Conservation (phyloP, 2,797 vertebrate genomes). For the Eulemur coronatus region DNA sequence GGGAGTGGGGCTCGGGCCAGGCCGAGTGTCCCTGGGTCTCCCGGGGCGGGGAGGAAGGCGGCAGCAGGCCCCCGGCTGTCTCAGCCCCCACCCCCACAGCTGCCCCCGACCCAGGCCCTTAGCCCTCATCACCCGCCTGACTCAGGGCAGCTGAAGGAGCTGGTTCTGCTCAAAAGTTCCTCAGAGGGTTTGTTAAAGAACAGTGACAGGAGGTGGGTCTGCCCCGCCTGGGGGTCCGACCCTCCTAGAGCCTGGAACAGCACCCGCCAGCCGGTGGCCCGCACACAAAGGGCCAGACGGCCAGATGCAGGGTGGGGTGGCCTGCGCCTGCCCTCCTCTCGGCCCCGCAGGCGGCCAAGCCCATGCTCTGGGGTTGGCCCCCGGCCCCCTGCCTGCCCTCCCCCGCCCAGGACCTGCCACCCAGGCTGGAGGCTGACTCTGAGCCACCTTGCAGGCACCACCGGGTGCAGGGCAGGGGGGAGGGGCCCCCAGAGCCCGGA, state of each 20-base stretch:
- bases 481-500: not conserved
- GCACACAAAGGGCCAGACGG: not conserved
- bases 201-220: not conserved
- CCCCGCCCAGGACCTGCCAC: rapidly evolving
- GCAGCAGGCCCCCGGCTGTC: not conserved
- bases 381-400: too few species aligned
- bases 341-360: not conserved
- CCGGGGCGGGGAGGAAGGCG: not conserved
- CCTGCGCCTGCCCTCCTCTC: too few species aligned
- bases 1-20: too few species aligned
- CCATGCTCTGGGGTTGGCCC: too few species aligned
- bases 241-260: not conserved
- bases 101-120: not conserved
- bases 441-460: not conserved
- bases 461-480: not conserved
- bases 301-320: not conserved
- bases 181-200: rapidly evolving
- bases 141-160: not conserved
- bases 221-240: not conserved
- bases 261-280: rapidly evolving
- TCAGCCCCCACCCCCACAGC: not conserved
- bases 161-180: not conserved
- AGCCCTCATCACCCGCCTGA: not conserved
- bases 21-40: not conserved
- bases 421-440: not conserved